Evolutionary conservation across 2,797 vertebrate genomes (phyloP).

Genomic region (Premnoplex brunnescens): DNA sequence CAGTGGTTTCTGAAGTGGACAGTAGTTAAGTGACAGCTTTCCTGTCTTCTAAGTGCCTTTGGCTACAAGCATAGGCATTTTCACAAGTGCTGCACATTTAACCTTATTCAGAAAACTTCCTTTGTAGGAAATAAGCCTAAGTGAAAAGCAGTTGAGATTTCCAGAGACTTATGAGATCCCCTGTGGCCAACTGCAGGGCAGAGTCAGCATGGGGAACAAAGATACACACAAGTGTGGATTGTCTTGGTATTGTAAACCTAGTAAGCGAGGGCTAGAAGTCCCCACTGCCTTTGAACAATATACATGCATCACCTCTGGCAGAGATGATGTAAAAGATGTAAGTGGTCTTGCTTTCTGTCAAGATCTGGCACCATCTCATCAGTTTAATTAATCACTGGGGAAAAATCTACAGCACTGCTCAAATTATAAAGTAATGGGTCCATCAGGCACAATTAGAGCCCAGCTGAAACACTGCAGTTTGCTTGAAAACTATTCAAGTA

Average conservation of each 20-base stretch:
- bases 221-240: conserved; percentile 15
- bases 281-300: conserved; percentile 23
- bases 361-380: conserved; percentile 68
- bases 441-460: conserved; percentile 89
- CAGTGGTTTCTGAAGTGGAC: conserved; percentile 53
- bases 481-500: conserved; percentile 85
- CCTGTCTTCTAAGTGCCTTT: conserved; percentile 48
- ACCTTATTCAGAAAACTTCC: conserved; percentile 67
- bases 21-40: conserved; percentile 50
- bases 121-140: conserved; percentile 31
- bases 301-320: conserved; percentile 21
- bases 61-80: conserved; percentile 42
- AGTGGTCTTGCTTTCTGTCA: conserved; percentile 63
- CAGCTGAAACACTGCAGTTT: conserved; percentile 80
- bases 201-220: neutral
- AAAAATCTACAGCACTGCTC: conserved; percentile 74
- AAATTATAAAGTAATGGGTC: conserved; percentile 84
- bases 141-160: conserved; percentile 34
- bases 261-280: conserved; percentile 39
- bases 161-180: conserved; percentile 1
- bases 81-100: conserved; percentile 56
- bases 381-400: conserved; percentile 88
- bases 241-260: conserved; percentile 47
- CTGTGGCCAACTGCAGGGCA: neutral
- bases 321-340: conserved; percentile 48